phyloP scores from a whole-genome alignment of 1,140 invertebrate genomes.

The Drosophila sechellia region DNA sequence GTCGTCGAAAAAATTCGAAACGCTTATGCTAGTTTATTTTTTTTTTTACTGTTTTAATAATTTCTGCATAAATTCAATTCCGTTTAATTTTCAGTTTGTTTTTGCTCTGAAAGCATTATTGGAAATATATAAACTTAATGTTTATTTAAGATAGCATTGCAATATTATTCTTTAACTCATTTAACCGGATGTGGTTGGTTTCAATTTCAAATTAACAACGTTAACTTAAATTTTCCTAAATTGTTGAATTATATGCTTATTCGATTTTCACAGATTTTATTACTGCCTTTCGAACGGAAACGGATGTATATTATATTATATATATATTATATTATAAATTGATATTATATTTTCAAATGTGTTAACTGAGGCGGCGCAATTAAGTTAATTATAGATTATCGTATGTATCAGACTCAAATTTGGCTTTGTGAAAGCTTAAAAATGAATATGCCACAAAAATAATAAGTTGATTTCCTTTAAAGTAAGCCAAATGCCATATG shows the following conservation, averaged over 20 bases:
- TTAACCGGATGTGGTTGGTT: neutral
- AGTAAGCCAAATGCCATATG: slow-evolving; percentile 10
- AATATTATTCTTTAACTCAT: neutral
- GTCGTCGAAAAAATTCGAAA: slow-evolving; percentile 12
- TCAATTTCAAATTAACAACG: too few relatives aligned
- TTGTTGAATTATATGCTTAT: neutral
- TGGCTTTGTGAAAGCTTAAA: slow-evolving; percentile 1
- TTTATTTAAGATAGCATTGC: neutral
- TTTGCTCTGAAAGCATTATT: neutral
- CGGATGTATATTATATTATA: too few relatives aligned
- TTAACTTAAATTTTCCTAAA: too few relatives aligned
- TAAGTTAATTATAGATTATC: slow-evolving; percentile 13
- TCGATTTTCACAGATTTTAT: neutral
- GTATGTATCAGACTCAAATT: neutral
- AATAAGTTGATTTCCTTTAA: slow-evolving; percentile 27
- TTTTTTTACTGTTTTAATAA: slow-evolving; percentile 2
- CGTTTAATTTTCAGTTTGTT: slow-evolving; percentile 7
- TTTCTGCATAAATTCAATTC: slow-evolving; percentile 36
- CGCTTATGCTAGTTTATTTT: slow-evolving; percentile 22
- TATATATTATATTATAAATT: too few relatives aligned
- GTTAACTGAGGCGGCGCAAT: slow-evolving; percentile 14
- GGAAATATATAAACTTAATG: neutral
- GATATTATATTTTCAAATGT: slow-evolving; percentile 2
- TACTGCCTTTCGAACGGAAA: neutral
- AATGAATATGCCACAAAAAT: slow-evolving; percentile 2